Evolutionary conservation across 2,888 invertebrate species (phyloP).

Genomic region (Halictus ligatus): DNA sequence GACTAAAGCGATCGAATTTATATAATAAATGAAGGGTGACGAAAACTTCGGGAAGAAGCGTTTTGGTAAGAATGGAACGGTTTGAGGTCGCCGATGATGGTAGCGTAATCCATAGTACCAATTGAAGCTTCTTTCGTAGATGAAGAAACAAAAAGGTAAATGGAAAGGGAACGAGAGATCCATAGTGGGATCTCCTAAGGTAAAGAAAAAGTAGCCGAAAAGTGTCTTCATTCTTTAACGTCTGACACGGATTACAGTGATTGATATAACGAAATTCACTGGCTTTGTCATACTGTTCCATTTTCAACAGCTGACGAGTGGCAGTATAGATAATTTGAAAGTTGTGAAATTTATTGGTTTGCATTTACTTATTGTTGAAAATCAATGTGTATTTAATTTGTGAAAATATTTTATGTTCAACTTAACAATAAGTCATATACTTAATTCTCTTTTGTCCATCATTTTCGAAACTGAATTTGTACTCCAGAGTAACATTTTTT

Average conservation of each 20-base stretch:
- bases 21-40: conserved; percentile 9
- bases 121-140: conserved; percentile 37
- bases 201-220: conserved; percentile 44
- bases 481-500: too few species aligned
- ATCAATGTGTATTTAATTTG: background rate
- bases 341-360: background rate
- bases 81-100: conserved; percentile 42
- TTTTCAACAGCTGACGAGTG: conserved; percentile 13
- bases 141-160: conserved; percentile 14
- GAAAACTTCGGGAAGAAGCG: conserved; percentile 10
- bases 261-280: conserved; percentile 26
- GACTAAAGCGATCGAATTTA: conserved; percentile 18
- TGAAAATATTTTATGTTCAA: background rate
- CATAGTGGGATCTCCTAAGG: background rate
- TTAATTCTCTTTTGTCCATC: too few species aligned
- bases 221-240: conserved; percentile 67
- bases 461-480: background rate
- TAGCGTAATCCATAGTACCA: conserved; percentile 48
- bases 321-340: background rate
- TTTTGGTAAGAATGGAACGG: conserved; percentile 17
- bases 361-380: background rate
- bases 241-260: conserved; percentile 48
- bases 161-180: conserved; percentile 34
- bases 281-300: background rate
- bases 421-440: background rate